These are phyloP conservation scores for Trichoplusia ni DNA, from an alignment of 1,140 invertebrate genomes.

Conservation along the genomic window DNA sequence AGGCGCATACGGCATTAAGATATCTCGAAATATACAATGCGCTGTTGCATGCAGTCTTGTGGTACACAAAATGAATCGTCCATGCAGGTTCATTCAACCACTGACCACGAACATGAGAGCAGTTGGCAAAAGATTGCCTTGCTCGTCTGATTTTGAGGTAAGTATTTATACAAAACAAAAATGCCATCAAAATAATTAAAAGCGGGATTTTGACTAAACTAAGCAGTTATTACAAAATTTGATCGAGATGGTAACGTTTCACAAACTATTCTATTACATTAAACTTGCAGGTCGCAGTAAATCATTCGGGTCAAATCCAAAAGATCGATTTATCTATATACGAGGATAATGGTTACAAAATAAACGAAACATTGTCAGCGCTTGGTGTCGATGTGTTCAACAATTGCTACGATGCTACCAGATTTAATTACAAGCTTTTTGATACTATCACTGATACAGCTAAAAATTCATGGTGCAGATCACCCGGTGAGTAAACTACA, in stretches of 20 bases:
- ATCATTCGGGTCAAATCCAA: conserved; percentile 84
- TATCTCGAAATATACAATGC: conserved; percentile 76
- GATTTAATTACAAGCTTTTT: conserved; percentile 55
- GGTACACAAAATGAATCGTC: conserved; percentile 38
- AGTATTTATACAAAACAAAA: conserved; percentile 1
- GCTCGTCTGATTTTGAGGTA: conserved; percentile 83
- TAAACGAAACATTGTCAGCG: conserved; percentile 79
- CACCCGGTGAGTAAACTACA: conserved; percentile 9
- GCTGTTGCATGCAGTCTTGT: conserved; percentile 79
- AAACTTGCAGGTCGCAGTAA: conserved; percentile 79
- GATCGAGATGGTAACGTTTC: too few relatives aligned
- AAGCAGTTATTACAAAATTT: too few relatives aligned
- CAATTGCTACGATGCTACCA: conserved; percentile 54
- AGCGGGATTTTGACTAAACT: too few relatives aligned
- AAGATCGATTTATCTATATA: conserved; percentile 83
- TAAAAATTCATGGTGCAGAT: conserved; percentile 82
- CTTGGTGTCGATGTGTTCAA: conserved; percentile 39
- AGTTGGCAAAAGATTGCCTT: conserved; percentile 83
- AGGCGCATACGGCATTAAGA: conserved; percentile 83
- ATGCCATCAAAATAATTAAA: too few relatives aligned
- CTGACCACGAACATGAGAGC: conserved; percentile 84
- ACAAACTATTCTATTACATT: too few relatives aligned
- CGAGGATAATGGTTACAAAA: conserved; percentile 83
- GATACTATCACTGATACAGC: conserved; percentile 66
- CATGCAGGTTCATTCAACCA: conserved; percentile 65